These are phyloP conservation scores for Drosophila kepulauana DNA, from an alignment of 1,140 invertebrate species.

Conservation along the genomic window DNA sequence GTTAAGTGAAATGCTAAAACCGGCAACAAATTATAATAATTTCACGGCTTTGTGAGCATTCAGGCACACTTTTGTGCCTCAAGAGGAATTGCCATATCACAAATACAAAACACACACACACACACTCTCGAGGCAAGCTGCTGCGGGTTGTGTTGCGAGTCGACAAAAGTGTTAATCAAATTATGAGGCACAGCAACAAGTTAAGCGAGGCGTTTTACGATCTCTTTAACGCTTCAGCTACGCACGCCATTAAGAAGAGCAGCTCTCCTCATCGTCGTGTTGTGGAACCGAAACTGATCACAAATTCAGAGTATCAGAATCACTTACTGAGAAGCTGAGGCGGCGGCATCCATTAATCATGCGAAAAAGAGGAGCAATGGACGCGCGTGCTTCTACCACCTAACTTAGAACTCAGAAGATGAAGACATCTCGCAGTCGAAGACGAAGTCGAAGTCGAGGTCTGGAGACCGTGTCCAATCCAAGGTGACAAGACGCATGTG, in stretches of 20 bases:
- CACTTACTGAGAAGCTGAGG: slow-evolving; percentile 33
- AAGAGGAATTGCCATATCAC: slow-evolving; percentile 32
- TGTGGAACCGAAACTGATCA: slow-evolving; percentile 45
- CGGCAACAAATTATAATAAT: slow-evolving; percentile 70
- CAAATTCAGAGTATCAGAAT: slow-evolving; percentile 51
- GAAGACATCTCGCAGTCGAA: slow-evolving; percentile 40
- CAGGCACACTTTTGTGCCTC: slow-evolving; percentile 38
- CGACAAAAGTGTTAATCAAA: slow-evolving; percentile 78
- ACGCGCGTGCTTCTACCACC: slow-evolving; percentile 37
- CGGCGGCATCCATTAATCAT: slow-evolving; percentile 67
- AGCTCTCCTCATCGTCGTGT: background rate
- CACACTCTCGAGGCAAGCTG: slow-evolving; percentile 3
- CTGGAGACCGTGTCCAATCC: slow-evolving; percentile 7
- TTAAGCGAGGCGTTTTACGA: slow-evolving; percentile 74
- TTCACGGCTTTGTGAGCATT: slow-evolving; percentile 66
- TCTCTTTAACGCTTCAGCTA: slow-evolving; percentile 82
- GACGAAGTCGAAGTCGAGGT: background rate
- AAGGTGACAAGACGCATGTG: slow-evolving; percentile 64
- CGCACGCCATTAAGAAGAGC: slow-evolving; percentile 68
- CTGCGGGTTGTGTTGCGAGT: slow-evolving; percentile 10
- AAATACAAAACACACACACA: slow-evolving; percentile 9
- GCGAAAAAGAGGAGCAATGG: slow-evolving; percentile 62
- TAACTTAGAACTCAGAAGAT: slow-evolving; percentile 28
- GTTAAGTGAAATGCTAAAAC: slow-evolving; percentile 56
- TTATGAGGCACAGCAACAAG: slow-evolving; percentile 66